Base-by-base conservation (phyloP, 2,888 invertebrate species). In the Mechanitis mazaeus region DNA sequence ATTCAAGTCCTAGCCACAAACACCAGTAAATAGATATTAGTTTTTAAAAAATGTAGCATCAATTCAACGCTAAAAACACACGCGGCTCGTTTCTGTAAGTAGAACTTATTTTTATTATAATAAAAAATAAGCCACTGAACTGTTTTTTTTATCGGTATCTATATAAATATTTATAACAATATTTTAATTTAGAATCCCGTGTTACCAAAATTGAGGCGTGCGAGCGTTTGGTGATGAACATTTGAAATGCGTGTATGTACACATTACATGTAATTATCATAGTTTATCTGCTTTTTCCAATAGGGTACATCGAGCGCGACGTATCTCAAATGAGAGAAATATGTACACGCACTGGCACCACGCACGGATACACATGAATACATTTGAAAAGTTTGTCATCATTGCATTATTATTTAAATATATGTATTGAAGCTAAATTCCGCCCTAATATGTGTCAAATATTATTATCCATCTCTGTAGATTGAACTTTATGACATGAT, bases 271-370 rank as follows among this genome's bases (percentile, higher is more conserved):
- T 81, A 84, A 87, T 89, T 87, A 87, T 84, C 84, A 87, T 85
- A 85, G 74, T 87, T 84, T 85, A 87, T 88, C 86, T 85, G 83
- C 82, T 85, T 88, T 88, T 88, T 83, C 85, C 85, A 85, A 87
- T 87, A 80, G 80, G 78, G 69, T 84, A 84, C 83, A 76, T 84
- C 83, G 79, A 85, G 84, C 87, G 85, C 76, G 76, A 83, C 83
- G 83, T 81, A 83, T 63, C 56, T 64, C 56, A 85, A 85, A 82
- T 80, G 75, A 75, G 78, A 75, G 81, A 87, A 85, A 84, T 72
- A 72, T 72, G 75, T 73, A 67, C 81, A 81, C 81, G 83, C 83
- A 81, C 70, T 71, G 72, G 70, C 75, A 50, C 31, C 50, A 78
- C 80, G 80, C 78, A 75, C 78, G 79, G 83, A 80, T 78, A 71